These are phyloP conservation scores for Antidorcas marsupialis DNA, from an alignment of 2,113 vertebrate genomes.

Conservation along the genomic window DNA sequence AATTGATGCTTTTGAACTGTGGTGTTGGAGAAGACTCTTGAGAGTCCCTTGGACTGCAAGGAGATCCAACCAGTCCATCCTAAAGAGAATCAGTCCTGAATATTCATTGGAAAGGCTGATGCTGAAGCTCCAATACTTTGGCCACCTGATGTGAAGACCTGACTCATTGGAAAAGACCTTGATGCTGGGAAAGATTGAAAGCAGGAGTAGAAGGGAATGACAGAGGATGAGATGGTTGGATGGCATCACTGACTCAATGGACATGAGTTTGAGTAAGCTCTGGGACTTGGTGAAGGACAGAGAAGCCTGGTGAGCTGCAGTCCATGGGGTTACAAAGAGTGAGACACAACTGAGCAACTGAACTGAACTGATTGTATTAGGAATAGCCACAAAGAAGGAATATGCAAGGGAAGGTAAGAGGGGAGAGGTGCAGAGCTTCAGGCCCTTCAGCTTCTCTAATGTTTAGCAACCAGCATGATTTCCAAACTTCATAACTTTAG, in stretches of 20 bases:
- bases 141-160: neutral
- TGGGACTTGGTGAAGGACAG: neutral
- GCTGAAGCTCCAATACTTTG: neutral
- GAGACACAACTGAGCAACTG: neutral
- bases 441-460: neutral
- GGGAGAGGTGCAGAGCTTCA: neutral
- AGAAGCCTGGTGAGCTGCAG: neutral
- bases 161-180: neutral
- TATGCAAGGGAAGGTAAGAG: neutral
- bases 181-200: neutral
- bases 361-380: neutral
- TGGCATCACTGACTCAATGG: neutral
- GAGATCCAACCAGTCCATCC: neutral
- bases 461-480: neutral
- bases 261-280: neutral
- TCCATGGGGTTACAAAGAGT: neutral
- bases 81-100: neutral
- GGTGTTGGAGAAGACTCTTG: neutral
- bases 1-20: neutral
- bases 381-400: neutral
- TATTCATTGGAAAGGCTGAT: neutral
- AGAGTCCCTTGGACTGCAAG: neutral
- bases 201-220: accelerated
- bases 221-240: neutral
- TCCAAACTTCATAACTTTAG: neutral